Evolutionary conservation across 2,888 invertebrate species (phyloP), one percentile per base, ranked within the genome.

Genomic region (Pyralis farinalis): DNA sequence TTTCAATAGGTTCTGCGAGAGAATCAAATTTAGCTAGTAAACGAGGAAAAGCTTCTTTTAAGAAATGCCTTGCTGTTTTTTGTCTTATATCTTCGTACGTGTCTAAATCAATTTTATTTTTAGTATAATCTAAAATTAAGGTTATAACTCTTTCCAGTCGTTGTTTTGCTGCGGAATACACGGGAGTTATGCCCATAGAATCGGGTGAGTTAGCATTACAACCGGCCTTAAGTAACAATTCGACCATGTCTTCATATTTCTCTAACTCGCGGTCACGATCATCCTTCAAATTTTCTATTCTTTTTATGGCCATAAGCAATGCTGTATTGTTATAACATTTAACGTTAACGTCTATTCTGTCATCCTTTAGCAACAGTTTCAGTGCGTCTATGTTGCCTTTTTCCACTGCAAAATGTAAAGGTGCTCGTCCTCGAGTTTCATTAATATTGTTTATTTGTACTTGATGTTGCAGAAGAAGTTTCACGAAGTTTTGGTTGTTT

Each of bases 321-420:
- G 91, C 83, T 0, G 91, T 90, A 50, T 90, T 89, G 2, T 90
- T 90, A 53, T 83, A 84, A 46, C 77, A 88, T 55, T 84, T 81
- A 9, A 85, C 63, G 53, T 91, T 90, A 0, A 91, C 76, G 46
- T 91, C 83, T 33, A 87, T 86, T 44, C 79, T 66, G 12, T 84
- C 78, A 43, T 85, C 78, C 33, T 88, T 81, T 16, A 92, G 51
- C 9, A 93, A 63, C 0, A 69, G 65, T 46, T 75, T 66, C 31
- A 93, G 57, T 6, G 88, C 87, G 30, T 85, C 81, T 3, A 79
- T 63, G 46, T 90, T 87, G 11, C 90, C 90, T 34, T 76, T 82
- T 60, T 91, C 90, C 0, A 91, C 88, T 1, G 93, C 93, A 45
- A 92, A 92, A 70, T 94, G 94, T 47, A 94, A 80, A 0, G 93